Evolutionary conservation across 2,888 invertebrate species (phyloP).

Genomic region (Chalcis sispes): DNA sequence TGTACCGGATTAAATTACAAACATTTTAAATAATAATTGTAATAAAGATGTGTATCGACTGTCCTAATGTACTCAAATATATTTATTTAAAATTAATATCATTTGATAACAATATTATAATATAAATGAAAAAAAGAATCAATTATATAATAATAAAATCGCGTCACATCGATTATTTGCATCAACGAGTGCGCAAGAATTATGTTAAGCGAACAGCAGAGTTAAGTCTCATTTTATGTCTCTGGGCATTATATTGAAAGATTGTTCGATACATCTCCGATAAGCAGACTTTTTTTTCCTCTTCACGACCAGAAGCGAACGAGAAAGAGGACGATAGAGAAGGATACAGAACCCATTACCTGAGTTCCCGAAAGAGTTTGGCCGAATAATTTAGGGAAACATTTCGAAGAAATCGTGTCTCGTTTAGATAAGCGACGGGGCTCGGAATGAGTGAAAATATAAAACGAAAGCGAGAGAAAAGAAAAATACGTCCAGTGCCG

Average conservation of each 20-base stretch:
- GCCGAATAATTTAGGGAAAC: slow-evolving; percentile 23
- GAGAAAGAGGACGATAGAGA: not conserved
- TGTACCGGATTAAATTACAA: no score
- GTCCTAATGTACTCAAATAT: no score
- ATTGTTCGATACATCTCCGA: slow-evolving; percentile 18
- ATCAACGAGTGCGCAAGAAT: not conserved
- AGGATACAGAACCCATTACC: not conserved
- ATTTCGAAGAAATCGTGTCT: slow-evolving; percentile 29
- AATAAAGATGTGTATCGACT: no score
- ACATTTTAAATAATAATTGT: no score
- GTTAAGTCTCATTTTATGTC: not conserved
- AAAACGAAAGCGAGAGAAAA: not conserved
- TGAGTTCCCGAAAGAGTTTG: not conserved
- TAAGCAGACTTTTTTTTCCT: slow-evolving; percentile 11
- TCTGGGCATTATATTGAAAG: not conserved
- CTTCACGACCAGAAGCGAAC: not conserved
- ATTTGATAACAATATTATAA: no score
- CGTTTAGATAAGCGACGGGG: slow-evolving; percentile 32
- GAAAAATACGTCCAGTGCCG: not conserved
- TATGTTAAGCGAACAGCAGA: slow-evolving; percentile 9
- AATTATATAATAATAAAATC: slow-evolving; percentile 26
- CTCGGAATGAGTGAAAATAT: not conserved
- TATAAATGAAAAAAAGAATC: no score
- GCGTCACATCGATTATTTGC: slow-evolving; percentile 10
- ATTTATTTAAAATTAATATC: no score